Percentiles rank a stretch among this genome's conserved stretches.
Conservation (phyloP, 2,113 vertebrate species). For the Grallaria varia region DNA sequence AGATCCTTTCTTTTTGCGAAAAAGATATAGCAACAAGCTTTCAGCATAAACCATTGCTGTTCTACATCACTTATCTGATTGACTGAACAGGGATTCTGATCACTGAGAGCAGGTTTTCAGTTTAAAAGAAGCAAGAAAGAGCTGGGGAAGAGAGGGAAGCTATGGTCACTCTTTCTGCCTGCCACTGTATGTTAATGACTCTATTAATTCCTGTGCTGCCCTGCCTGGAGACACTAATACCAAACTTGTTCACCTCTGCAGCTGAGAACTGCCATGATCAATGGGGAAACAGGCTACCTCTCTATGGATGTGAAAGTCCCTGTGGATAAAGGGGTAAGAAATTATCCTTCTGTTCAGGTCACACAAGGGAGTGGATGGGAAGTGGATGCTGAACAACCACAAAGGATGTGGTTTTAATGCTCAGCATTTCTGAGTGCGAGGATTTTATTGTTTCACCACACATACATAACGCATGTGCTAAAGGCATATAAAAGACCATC, state of each 20-base stretch:
- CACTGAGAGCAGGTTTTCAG: not conserved
- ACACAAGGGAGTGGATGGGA: not conserved
- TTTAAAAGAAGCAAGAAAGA: not conserved
- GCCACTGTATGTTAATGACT: not conserved
- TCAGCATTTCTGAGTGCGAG: not conserved
- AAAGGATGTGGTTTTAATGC: not conserved
- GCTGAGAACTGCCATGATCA: conserved; percentile 95
- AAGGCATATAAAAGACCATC: not conserved
- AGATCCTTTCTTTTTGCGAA: not conserved
- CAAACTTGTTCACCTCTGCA: conserved; percentile 58
- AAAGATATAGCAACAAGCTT: not conserved
- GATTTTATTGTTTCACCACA: not conserved
- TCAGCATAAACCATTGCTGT: not conserved
- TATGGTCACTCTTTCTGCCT: not conserved
- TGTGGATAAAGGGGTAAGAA: conserved; percentile 92
- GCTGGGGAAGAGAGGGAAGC: not conserved
- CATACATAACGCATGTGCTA: not conserved
- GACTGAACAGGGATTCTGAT: not conserved
- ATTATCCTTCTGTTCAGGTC: not conserved
- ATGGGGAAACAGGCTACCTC: conserved; percentile 86
- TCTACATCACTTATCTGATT: not conserved
- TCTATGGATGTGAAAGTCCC: conserved; percentile 88
- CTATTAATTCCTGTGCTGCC: not conserved
- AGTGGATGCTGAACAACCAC: not conserved
- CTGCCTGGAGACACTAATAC: not conserved